These are phyloP conservation scores for Crepidodera aurea DNA, from an alignment of 2,888 invertebrate species.

Conservation along the genomic window DNA sequence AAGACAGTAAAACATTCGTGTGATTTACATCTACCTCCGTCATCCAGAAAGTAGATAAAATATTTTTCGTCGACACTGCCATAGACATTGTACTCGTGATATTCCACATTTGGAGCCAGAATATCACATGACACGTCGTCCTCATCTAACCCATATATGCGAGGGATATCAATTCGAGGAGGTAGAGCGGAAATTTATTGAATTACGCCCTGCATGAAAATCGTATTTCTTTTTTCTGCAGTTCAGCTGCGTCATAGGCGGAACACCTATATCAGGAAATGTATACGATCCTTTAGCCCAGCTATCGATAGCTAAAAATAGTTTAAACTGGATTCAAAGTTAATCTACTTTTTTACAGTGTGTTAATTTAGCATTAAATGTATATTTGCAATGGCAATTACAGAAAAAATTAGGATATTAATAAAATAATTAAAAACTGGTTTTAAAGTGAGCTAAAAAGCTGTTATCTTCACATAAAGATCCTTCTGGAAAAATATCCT, in stretches of 20 bases:
- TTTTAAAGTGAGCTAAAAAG: no score
- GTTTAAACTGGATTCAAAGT: no score
- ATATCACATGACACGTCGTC: slow-evolving; percentile 8
- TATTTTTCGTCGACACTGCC: neutral
- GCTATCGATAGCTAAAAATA: no score
- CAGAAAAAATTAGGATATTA: no score
- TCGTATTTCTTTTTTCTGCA: slow-evolving; percentile 2
- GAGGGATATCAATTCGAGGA: slow-evolving; percentile 13
- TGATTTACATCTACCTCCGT: neutral
- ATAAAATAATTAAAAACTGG: no score
- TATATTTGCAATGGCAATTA: no score
- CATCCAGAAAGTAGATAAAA: neutral
- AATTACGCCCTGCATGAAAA: slow-evolving; percentile 18
- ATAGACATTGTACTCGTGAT: neutral
- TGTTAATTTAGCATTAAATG: no score
- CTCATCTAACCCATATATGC: slow-evolving; percentile 10
- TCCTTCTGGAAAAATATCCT: no score
- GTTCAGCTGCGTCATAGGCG: neutral
- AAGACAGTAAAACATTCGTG: neutral
- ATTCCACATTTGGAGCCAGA: slow-evolving; percentile 2
- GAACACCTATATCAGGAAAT: neutral
- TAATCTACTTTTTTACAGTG: no score
- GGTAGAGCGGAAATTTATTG: slow-evolving; percentile 18
- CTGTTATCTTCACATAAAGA: no score
- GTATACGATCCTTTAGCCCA: neutral